phyloP scores from a whole-genome alignment of 2,888 invertebrate genomes.

The Dusona sp. region DNA sequence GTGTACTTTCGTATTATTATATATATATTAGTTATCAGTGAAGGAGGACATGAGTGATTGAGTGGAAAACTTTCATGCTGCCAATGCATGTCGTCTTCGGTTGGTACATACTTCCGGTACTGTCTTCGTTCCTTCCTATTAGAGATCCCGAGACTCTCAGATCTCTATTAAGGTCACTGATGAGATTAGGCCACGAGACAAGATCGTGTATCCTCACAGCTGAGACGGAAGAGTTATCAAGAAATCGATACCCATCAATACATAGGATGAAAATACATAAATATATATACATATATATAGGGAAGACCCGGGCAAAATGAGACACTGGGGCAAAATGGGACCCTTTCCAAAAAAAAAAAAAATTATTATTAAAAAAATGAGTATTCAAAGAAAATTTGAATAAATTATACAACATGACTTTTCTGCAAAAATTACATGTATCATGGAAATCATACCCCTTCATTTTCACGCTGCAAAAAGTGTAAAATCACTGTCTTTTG shows the following conservation, averaged over 20 bases:
- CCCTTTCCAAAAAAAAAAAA: too few species aligned
- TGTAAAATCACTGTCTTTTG: too few species aligned
- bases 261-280: not conserved
- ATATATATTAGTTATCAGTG: not conserved
- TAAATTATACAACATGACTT: too few species aligned
- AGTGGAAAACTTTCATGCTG: constrained; percentile 51
- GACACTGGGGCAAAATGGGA: too few species aligned
- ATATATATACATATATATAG: not conserved
- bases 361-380: too few species aligned
- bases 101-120: not conserved
- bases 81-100: constrained; percentile 15
- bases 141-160: constrained; percentile 9
- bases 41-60: constrained; percentile 35
- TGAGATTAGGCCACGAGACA: constrained; percentile 35
- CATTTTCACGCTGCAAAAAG: too few species aligned
- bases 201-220: constrained; percentile 29
- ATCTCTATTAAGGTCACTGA: constrained; percentile 44
- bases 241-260: constrained; percentile 15
- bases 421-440: too few species aligned
- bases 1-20: not conserved
- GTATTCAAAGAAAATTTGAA: too few species aligned
- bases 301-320: too few species aligned
- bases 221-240: constrained; percentile 22
- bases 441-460: too few species aligned
- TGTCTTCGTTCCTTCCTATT: not conserved